Evolutionary conservation across 2,888 invertebrate species (phyloP), one percentile per base, ranked within the genome.

Genomic region (Noctua janthe): DNA sequence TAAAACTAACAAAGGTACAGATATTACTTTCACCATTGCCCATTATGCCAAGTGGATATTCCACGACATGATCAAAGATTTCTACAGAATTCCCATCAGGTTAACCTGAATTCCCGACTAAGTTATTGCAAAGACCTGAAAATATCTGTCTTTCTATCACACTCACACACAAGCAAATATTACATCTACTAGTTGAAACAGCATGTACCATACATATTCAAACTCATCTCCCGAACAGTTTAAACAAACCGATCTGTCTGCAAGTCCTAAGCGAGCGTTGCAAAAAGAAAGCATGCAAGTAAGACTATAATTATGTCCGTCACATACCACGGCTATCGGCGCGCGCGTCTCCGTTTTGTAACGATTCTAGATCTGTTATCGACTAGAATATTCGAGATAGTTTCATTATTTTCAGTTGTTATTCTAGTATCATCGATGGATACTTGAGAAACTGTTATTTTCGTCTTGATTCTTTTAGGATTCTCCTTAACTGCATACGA

Each of bases 211-310:
- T 47, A 51, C 29, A 64, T 29, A 76, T 69, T 51, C 43, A 71
- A 66, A 59, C n/a, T 51, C 71, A 59, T 86, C 67, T 75, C 66
- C 54, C 15, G 49, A 73, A 54, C 78, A n/a, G 59, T 78, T 76
- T 72, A 59, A 72, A 72, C 82, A 78, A 80, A 84, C 62, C 74
- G 35, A 82, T 80, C 62, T 87, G 85, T 87, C 80, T 43, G 20
- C 83, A 76, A 85, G 80, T 87, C 78, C 87, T 85, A 78, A 87
- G 80, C 76, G 62, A 76, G 86, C 84, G 81, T 71, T 84, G 90
- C 87, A 89, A 92, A 93, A 93, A 93, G 93, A 94, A 93, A 94
- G 93, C 92, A 89, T 83, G 84, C 83, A 77, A 79, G 81, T 81
- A 79, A 81, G 74, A 82, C 77, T 79, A 84, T 89, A 93, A 93